Evolutionary conservation across 2,797 vertebrate genomes (phyloP), one percentile per base, ranked within the genome.

Genomic region (Gallinago stenura): DNA sequence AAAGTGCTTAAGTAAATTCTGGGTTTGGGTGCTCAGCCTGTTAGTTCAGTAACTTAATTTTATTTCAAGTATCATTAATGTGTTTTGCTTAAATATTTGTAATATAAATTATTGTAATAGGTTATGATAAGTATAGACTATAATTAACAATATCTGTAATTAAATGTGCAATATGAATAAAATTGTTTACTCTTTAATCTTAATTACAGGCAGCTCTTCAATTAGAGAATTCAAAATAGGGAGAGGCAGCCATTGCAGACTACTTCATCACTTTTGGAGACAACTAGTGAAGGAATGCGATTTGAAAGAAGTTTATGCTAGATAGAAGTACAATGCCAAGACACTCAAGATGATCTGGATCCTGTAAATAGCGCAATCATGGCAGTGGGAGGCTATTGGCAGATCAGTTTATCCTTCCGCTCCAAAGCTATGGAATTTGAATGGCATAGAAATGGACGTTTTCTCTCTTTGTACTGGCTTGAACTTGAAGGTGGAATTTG

Each of bases 181-280:
- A 88, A 91, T 60, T 97, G 86, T 96, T 95, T 95, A 95, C 77
- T 88, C 89, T 91, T 95, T 94, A 73, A 91, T 95, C 90, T 94
- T 94, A 95, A 96, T 94, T 97, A 87, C 73, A 96, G 83, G 48
- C 90, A 94, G 60, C 68, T 95, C 80, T 92, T 95, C 69, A 91
- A 39, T 80, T 82, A 83, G 78, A 94, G 81, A 94, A 84, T 97
- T 92, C 64, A 82, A 85, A 93, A 64, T 57, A 94, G 88, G 83
- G 90, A 69, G 78, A 90, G 75, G 88, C 95, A 91, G n/a, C 78
- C 80, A 65, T 50, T 94, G 72, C 81, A 91, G 95, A 35, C 84
- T 89, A 14, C 80, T 77, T 82, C 64, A 65, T 80, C 70, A 33
- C 57, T 80, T 75, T 83, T 88, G 64, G 54, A 78, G 62, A 71